Percentiles rank a stretch among this genome's conserved stretches.
Conservation (phyloP, 2,797 vertebrate species). For the Poeciliopsis gracilis region DNA sequence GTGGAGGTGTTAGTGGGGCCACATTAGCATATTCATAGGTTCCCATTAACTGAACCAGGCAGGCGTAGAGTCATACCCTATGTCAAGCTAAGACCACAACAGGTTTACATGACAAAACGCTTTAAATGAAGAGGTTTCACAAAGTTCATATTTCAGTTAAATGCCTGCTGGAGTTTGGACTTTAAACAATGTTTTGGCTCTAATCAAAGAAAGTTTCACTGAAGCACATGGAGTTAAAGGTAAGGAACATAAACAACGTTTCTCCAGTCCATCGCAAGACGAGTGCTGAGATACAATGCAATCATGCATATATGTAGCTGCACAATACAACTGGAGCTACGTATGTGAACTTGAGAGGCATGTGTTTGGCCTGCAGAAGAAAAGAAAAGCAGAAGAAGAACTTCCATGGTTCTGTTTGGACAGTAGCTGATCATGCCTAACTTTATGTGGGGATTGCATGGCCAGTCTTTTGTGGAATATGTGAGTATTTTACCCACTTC, state of each 20-base stretch:
- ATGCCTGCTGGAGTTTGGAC: background rate
- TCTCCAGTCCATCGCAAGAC: background rate
- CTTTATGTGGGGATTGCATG: background rate
- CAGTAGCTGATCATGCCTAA: background rate
- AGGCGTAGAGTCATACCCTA: constrained; percentile 9
- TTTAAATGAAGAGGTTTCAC: background rate
- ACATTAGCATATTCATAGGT: constrained; percentile 7
- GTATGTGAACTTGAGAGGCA: background rate
- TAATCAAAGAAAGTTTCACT: background rate
- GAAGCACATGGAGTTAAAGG: background rate
- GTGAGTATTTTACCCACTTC: background rate
- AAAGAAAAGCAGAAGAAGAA: background rate
- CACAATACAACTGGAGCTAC: background rate
- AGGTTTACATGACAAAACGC: background rate
- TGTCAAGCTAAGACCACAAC: background rate
- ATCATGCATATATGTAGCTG: background rate
- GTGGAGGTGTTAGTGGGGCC: constrained; percentile 8
- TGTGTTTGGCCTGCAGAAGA: background rate
- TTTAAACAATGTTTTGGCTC: background rate
- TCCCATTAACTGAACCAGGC: background rate
- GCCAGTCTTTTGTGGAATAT: background rate
- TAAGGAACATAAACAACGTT: background rate
- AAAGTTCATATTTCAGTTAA: background rate
- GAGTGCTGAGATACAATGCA: background rate
- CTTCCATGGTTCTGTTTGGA: background rate